phyloP scores from a whole-genome alignment of 2,797 vertebrate species.

The Syngnathus rostellatus region DNA sequence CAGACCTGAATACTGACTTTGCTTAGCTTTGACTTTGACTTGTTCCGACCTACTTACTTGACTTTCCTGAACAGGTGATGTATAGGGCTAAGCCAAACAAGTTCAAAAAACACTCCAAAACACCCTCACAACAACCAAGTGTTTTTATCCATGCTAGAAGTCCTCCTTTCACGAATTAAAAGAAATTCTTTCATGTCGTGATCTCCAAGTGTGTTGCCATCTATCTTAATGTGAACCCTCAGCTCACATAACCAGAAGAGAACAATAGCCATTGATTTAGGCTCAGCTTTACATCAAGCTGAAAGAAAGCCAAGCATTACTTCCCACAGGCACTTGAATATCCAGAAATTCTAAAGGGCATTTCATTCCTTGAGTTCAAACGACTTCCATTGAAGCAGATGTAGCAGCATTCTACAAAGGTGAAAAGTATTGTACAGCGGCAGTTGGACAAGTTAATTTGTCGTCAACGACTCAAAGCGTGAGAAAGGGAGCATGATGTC shows the following conservation, averaged over 20 bases:
- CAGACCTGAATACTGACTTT: conserved; percentile 44
- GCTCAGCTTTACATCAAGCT: conserved; percentile 26
- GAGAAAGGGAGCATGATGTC: background rate
- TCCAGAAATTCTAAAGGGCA: too few relatives aligned
- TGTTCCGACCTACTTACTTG: conserved; percentile 43
- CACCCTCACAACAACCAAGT: background rate
- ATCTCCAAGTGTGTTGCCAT: conserved; percentile 65
- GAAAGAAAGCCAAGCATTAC: conserved; percentile 21
- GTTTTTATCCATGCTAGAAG: background rate
- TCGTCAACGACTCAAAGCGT: background rate
- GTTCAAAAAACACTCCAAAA: background rate
- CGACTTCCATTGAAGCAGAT: background rate
- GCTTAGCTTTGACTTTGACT: conserved; percentile 49
- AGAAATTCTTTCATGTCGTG: conserved; percentile 24
- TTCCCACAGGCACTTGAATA: too few relatives aligned
- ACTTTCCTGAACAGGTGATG: conserved; percentile 47
- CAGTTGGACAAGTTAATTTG: background rate
- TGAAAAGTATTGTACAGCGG: background rate
- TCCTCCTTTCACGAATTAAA: background rate
- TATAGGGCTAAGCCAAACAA: conserved; percentile 13
- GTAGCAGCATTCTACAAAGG: background rate
- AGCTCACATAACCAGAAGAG: conserved; percentile 68
- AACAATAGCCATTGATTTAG: conserved; percentile 71
- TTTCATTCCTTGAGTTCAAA: too few relatives aligned
- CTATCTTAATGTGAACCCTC: conserved; percentile 79